phyloP scores from a whole-genome alignment of 2,113 vertebrate species.

The Charina bottae region DNA sequence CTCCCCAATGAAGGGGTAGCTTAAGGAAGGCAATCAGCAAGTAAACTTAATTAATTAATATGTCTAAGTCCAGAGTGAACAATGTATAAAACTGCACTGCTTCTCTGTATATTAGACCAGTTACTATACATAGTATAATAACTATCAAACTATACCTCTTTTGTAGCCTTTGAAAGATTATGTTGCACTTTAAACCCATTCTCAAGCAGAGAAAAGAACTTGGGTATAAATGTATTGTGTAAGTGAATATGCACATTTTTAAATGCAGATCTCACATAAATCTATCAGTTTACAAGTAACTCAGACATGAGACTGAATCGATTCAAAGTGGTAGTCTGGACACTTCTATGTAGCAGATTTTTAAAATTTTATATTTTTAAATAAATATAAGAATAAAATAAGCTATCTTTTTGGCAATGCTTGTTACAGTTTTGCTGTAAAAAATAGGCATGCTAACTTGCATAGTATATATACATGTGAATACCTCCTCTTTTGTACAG shows the following conservation, averaged over 20 bases:
- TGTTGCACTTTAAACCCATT: not conserved
- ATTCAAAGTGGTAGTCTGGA: not conserved
- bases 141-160: not conserved
- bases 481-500: not conserved
- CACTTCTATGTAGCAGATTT: not conserved
- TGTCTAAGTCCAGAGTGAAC: not conserved
- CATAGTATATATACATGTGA: not conserved
- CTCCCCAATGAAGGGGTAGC: not conserved
- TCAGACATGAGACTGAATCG: not conserved
- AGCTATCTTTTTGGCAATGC: not conserved
- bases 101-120: not conserved
- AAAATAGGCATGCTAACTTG: not conserved
- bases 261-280: not conserved
- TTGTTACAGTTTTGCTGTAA: not conserved
- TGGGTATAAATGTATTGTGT: not conserved
- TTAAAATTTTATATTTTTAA: not conserved
- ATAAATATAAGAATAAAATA: not conserved
- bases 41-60: not conserved
- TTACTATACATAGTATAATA: not conserved
- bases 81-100: not conserved
- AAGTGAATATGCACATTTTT: not conserved
- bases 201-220: not conserved
- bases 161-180: not conserved
- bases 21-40: not conserved
- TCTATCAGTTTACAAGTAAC: not conserved